phyloP scores from a whole-genome alignment of 2,888 invertebrate species.

The Drosophila sordidula region DNA sequence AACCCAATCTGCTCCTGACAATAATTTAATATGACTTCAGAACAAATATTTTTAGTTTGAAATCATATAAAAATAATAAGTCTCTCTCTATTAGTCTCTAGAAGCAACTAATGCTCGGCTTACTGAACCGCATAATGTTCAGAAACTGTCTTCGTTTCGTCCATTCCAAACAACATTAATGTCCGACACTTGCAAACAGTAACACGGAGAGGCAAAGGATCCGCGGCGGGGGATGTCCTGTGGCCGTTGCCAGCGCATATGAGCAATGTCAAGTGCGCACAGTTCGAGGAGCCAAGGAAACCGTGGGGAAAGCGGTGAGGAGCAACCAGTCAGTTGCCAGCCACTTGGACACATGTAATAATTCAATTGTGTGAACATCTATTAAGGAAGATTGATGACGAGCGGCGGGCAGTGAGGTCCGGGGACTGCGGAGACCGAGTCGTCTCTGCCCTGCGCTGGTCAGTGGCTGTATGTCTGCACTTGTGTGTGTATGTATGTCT shows the following conservation, averaged over 20 bases:
- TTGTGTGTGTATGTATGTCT: constrained; percentile 12
- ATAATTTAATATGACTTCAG: background rate
- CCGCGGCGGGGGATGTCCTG: constrained; percentile 4
- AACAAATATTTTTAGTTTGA: constrained; percentile 21
- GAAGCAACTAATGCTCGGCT: constrained; percentile 23
- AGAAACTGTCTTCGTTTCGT: constrained; percentile 57
- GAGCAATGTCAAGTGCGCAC: constrained; percentile 59
- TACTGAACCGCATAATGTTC: constrained; percentile 46
- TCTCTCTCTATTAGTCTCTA: constrained; percentile 2
- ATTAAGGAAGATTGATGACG: constrained; percentile 84
- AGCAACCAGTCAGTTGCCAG: constrained; percentile 67
- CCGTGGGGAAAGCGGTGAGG: constrained; percentile 13
- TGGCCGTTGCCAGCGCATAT: constrained; percentile 44
- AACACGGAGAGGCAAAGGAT: constrained; percentile 3
- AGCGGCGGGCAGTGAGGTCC: constrained; percentile 35
- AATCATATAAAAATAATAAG: constrained; percentile 25
- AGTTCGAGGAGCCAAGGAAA: constrained; percentile 10
- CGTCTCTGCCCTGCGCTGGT: constrained; percentile 9
- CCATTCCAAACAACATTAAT: constrained; percentile 71
- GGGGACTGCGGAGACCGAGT: constrained; percentile 19
- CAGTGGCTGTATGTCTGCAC: constrained; percentile 8
- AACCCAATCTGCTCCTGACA: background rate
- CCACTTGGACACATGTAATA: constrained; percentile 81
- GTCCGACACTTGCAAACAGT: constrained; percentile 65
- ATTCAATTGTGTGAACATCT: constrained; percentile 83